Evolutionary conservation across 2,888 invertebrate species (phyloP).

Genomic region (Tricholauxania praeusta): DNA sequence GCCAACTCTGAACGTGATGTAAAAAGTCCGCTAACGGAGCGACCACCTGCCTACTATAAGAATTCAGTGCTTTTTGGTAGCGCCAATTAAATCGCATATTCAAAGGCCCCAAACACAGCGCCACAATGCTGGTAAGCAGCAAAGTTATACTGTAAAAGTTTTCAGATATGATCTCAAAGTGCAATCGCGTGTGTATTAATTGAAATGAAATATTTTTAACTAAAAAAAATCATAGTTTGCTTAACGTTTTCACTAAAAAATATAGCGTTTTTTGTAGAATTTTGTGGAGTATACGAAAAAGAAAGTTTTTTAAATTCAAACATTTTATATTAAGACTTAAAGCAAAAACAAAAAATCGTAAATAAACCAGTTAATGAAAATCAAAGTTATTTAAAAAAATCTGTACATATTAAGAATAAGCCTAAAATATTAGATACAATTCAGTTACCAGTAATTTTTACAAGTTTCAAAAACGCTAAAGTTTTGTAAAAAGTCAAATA

Average conservation of each 20-base stretch:
- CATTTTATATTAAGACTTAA: conserved; percentile 39
- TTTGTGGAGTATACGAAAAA: conserved; percentile 8
- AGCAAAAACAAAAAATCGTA: not conserved
- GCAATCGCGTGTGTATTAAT: conserved; percentile 52
- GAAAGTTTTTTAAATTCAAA: conserved; percentile 37
- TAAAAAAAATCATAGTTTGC: too few species aligned
- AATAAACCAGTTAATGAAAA: too few species aligned
- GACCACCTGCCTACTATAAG: conserved; percentile 83
- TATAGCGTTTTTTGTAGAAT: conserved; percentile 1
- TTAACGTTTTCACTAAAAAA: too few species aligned
- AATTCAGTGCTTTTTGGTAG: conserved; percentile 91
- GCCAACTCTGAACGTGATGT: conserved; percentile 85
- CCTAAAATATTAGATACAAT: too few species aligned
- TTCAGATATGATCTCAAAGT: conserved; percentile 59
- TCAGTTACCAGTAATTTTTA: too few species aligned
- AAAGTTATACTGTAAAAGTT: not conserved
- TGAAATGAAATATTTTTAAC: too few species aligned
- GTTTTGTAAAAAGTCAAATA: too few species aligned
- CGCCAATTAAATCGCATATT: conserved; percentile 74
- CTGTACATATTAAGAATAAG: too few species aligned
- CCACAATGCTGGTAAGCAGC: not conserved
- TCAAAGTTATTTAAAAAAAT: too few species aligned
- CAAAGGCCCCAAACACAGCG: not conserved
- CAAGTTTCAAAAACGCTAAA: too few species aligned
- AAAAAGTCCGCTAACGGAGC: conserved; percentile 86